Evolutionary conservation across 2,113 vertebrate species (phyloP), one percentile per base, ranked within the genome.

Genomic region (Takifugu flavidus): DNA sequence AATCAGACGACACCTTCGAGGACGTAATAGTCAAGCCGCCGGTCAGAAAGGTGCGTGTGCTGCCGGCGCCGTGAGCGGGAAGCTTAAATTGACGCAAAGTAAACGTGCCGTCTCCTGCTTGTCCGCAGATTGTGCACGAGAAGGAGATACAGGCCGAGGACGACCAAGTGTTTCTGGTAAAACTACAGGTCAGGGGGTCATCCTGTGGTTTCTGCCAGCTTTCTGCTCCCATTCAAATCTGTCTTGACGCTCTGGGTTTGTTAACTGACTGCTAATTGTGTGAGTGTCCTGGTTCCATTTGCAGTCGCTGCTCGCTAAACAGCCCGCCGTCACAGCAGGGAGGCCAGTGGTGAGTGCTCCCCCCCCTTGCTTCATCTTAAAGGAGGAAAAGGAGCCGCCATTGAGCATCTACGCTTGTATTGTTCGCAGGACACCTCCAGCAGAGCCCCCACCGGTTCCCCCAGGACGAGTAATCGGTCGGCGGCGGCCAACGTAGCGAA

Each of bases 121-220:
- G 64, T 46, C 89, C 89, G 50, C 88, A 99, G 97, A 95, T 98
- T 91, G 97, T 99, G 52, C 96, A 99, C 20, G 97, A 98, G 84
- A 99, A 99, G 85, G 97, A 99, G 86, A 94, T 99, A 49, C 90
- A 96, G 79, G 94, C 96, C 62, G 97, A 99, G 90, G 97, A 99
- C 73, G 97, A 99, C 81, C 97, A 98, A 84, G 95, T 98, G 54
- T 99, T 99, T 89, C 94, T 99, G 69, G 92, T 95, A 82, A 99
- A 98, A 88, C 91, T 95, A 70, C 97, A 98, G 96, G 97, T 98
- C 90, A 67, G 75, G 45, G 64, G 71, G 56, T 45, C 42, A 73
- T 34, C 46, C 4, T 26, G 6, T 49, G 52, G 20, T 8, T 62
- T 4, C 34, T 52, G 15, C 29, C 50, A 45, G 34, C 10, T 78